Percentiles rank a stretch among this genome's conserved stretches.
Conservation (phyloP, 92 coral and sea anemone genomes). For the Plumapathes pennacea region DNA sequence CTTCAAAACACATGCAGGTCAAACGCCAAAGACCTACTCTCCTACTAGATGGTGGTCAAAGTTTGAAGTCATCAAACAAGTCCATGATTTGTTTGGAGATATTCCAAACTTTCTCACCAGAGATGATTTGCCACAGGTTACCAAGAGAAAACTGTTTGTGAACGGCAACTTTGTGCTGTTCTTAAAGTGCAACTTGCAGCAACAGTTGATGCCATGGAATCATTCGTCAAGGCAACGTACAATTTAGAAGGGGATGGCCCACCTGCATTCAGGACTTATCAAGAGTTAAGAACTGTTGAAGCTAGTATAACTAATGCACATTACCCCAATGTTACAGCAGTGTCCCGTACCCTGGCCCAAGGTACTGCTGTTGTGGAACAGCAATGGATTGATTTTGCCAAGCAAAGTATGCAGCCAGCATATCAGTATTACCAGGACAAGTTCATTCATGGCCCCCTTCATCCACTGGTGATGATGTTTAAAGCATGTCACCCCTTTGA, state of each 20-base stretch:
- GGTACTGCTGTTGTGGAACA: slow-evolving; percentile 23
- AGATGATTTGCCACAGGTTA: slow-evolving; percentile 27
- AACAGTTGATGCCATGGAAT: slow-evolving; percentile 33
- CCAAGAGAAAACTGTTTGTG: slow-evolving; percentile 24
- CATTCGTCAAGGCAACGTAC: slow-evolving; percentile 54
- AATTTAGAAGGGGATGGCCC: slow-evolving; percentile 54
- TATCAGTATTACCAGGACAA: slow-evolving; percentile 35
- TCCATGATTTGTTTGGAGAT: slow-evolving; percentile 19
- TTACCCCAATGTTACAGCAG: slow-evolving; percentile 26
- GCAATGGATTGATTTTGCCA: slow-evolving; percentile 45
- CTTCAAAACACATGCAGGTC: slow-evolving; percentile 14
- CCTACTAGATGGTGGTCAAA: slow-evolving; percentile 52
- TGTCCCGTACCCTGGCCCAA: slow-evolving; percentile 12
- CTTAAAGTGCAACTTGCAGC: slow-evolving; percentile 47
- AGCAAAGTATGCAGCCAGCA: slow-evolving; percentile 39
- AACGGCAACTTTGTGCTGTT: slow-evolving; percentile 25
- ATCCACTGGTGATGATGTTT: slow-evolving; percentile 43
- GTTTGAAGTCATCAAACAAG: slow-evolving; percentile 40
- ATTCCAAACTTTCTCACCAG: slow-evolving; percentile 14
- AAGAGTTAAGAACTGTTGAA: slow-evolving; percentile 20
- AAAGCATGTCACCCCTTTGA: slow-evolving; percentile 38
- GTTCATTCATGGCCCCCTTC: slow-evolving; percentile 41
- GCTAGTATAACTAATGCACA: slow-evolving; percentile 13
- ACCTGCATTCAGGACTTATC: slow-evolving; percentile 26
- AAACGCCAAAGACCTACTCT: slow-evolving; percentile 38